Evolutionary conservation across 2,797 vertebrate genomes (phyloP), one percentile per base, ranked within the genome.

Genomic region (Oreortyx pictus): DNA sequence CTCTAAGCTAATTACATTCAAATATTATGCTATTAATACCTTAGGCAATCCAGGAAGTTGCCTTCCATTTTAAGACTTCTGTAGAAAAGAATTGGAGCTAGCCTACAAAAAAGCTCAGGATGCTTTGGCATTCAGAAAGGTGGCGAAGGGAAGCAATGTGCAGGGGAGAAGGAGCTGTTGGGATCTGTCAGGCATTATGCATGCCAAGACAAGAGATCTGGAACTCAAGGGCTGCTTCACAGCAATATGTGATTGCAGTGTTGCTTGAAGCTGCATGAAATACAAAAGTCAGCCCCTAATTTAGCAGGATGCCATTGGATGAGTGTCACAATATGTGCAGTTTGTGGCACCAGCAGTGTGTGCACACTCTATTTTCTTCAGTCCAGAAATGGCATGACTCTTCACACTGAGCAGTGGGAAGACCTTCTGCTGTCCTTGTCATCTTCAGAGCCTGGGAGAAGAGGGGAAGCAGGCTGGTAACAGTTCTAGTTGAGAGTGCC

Each of bases 231-330:
- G 11, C 7, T 41, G 31, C 37, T 61, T 27, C 67, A 41, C 66
- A 60, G n/a, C 7, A 44, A 33, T 13, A n/a, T 9, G 1, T 7
- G 14, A 9, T 12, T 71, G 74, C 13, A 19, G 1, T 16, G 19
- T 14, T 23, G 37, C 33, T 27, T 62, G 57, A 35, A 64, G 61
- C 31, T 74, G 35, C 46, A 25, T 35, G 25, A 75, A 61, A 79
- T 27, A 29, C 27, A 27, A 43, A 50, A 8, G 18, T 8, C 16
- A 19, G 11, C 19, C 0, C 47, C 1, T 23, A 49, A 43, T 23
- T 14, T 16, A 84, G 37, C 6, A 20, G 43, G 17, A 17, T 35
- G 29, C 61, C 61, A 20, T 7, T 0, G 0, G 29, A 37, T 1
- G 12, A 7, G 11, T 20, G 46, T 61, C 57, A 50, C 7, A 4